These are phyloP conservation scores for Anhinga rufa DNA, from an alignment of 2,113 vertebrate genomes.

Conservation along the genomic window DNA sequence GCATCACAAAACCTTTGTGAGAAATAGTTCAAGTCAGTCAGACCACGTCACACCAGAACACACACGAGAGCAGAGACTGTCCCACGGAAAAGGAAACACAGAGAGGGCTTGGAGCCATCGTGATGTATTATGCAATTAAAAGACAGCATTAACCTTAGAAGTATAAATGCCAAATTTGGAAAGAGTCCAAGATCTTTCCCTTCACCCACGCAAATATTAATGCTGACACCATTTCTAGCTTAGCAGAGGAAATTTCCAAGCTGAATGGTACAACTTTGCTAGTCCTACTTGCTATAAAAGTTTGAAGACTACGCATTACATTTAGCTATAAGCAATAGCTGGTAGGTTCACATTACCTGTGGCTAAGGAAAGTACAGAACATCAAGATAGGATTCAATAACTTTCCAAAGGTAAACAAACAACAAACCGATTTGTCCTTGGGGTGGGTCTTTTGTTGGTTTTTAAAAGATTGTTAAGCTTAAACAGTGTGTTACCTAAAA, in stretches of 20 bases:
- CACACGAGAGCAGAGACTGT: accelerated
- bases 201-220: neutral
- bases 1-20: neutral
- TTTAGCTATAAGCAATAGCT: neutral
- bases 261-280: neutral
- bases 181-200: neutral
- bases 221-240: neutral
- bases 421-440: neutral
- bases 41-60: neutral
- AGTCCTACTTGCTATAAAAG: neutral
- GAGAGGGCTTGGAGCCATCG: neutral
- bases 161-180: neutral
- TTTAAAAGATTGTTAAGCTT: neutral
- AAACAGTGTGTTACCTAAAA: neutral
- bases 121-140: neutral
- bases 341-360: neutral
- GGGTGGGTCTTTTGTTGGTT: neutral
- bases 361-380: neutral
- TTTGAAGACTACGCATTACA: neutral
- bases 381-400: neutral
- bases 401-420: neutral
- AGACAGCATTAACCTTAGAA: neutral
- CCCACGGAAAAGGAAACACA: neutral
- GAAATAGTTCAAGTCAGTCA: neutral
- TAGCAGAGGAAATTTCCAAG: neutral